Conservation (phyloP, 2,888 invertebrate genomes). For the Magallana nippona region DNA sequence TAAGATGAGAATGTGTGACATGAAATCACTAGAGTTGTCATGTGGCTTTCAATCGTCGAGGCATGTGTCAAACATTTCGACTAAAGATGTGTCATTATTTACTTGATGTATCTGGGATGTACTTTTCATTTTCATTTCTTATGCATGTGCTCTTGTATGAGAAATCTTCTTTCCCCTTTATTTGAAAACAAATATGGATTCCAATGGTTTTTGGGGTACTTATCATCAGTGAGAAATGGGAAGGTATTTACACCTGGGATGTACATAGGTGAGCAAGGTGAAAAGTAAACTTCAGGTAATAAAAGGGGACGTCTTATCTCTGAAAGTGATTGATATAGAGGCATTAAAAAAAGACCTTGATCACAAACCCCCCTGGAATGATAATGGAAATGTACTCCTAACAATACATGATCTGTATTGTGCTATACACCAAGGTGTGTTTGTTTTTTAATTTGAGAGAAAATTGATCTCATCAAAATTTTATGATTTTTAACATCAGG, state of each 20-base stretch:
- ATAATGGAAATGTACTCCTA: not conserved
- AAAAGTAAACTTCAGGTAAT: not conserved
- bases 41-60: too few species aligned
- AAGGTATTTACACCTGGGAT: not conserved
- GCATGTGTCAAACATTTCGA: too few species aligned
- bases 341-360: conserved; percentile 4
- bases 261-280: not conserved
- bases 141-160: too few species aligned
- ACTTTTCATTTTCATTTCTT: too few species aligned
- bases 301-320: not conserved
- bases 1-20: too few species aligned
- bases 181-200: too few species aligned
- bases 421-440: not conserved
- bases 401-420: not conserved
- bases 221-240: too few species aligned
- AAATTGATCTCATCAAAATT: conserved; percentile 15
- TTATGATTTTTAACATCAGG: not conserved
- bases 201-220: too few species aligned
- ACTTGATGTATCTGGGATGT: too few species aligned
- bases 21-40: too few species aligned
- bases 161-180: too few species aligned
- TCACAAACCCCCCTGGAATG: not conserved
- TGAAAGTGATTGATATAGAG: not conserved
- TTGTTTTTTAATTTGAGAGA: not conserved
- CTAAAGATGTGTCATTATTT: too few species aligned